Evolutionary conservation across 92 coral and sea anemone species (phyloP).

Genomic region (Heliopora coerulea): DNA sequence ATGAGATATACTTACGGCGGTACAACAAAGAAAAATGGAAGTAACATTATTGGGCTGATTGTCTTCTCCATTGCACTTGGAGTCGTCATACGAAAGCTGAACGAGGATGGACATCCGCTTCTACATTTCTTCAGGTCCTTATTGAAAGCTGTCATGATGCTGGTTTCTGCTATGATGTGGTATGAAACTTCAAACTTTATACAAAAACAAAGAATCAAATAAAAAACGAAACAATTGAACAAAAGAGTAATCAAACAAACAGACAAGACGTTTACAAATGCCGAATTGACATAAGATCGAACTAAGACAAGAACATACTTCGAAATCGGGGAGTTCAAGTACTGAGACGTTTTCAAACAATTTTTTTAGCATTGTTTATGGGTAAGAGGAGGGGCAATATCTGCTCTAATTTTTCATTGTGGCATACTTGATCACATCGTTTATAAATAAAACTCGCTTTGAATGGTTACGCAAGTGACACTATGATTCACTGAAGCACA

Average conservation of each 20-base stretch:
- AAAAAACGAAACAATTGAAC: neutral
- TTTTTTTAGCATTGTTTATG: no score
- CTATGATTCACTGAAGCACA: no score
- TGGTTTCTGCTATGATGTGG: slow-evolving; percentile 41
- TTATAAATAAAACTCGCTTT: no score
- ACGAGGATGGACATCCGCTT: slow-evolving; percentile 25
- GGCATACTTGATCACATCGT: no score
- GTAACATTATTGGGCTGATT: slow-evolving; percentile 27
- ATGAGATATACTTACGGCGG: slow-evolving; percentile 13
- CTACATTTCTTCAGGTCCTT: slow-evolving; percentile 24
- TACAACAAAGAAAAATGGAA: slow-evolving; percentile 16
- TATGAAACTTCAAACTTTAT: neutral
- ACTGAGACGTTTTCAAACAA: no score
- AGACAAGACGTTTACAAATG: no score
- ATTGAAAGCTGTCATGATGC: slow-evolving; percentile 29
- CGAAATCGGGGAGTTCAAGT: no score
- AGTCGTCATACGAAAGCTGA: slow-evolving; percentile 12
- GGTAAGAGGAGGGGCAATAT: no score
- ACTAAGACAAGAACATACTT: no score
- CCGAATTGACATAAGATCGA: no score
- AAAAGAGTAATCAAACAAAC: neutral
- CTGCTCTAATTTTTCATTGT: no score
- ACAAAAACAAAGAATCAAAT: neutral
- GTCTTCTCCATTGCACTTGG: slow-evolving; percentile 40
- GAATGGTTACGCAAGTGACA: no score